Percentiles rank a stretch among this genome's conserved stretches.
Conservation (phyloP, 1,140 invertebrate genomes). For the Teleogryllus occipitalis region DNA sequence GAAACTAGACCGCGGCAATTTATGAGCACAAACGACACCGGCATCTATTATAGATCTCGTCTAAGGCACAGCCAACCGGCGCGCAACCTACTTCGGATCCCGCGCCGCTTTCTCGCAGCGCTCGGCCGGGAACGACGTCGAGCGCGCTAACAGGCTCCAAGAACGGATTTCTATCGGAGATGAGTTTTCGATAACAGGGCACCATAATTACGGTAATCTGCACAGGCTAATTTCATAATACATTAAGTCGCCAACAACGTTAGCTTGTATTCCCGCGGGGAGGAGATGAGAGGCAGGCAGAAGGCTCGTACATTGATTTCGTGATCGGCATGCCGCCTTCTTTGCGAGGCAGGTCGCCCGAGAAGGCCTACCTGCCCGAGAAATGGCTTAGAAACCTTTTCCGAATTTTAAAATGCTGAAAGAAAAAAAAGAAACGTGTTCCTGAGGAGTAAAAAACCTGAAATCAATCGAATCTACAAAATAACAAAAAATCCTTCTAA, state of each 20-base stretch:
- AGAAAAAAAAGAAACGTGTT: too few relatives aligned
- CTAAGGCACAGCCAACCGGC: neutral
- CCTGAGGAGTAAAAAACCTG: too few relatives aligned
- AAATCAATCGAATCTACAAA: too few relatives aligned
- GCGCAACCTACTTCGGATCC: neutral
- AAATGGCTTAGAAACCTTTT: too few relatives aligned
- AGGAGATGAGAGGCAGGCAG: too few relatives aligned
- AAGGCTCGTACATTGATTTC: neutral
- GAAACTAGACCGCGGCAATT: neutral
- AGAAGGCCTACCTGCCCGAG: too few relatives aligned
- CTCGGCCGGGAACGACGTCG: neutral
- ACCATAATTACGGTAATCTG: neutral
- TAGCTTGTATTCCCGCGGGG: neutral
- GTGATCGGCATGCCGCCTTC: neutral
- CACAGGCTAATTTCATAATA: constrained; percentile 1
- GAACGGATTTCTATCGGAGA: constrained; percentile 3
- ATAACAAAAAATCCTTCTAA: too few relatives aligned
- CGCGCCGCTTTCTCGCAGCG: neutral
- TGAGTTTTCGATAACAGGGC: constrained; percentile 1
- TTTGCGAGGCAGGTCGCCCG: too few relatives aligned
- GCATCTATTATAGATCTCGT: neutral
- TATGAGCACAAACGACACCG: neutral
- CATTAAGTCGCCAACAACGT: neutral
- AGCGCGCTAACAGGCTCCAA: neutral
- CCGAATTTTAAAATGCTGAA: too few relatives aligned